Base-by-base conservation (phyloP, 1,140 invertebrate genomes). In the Micrasema minimum region DNA sequence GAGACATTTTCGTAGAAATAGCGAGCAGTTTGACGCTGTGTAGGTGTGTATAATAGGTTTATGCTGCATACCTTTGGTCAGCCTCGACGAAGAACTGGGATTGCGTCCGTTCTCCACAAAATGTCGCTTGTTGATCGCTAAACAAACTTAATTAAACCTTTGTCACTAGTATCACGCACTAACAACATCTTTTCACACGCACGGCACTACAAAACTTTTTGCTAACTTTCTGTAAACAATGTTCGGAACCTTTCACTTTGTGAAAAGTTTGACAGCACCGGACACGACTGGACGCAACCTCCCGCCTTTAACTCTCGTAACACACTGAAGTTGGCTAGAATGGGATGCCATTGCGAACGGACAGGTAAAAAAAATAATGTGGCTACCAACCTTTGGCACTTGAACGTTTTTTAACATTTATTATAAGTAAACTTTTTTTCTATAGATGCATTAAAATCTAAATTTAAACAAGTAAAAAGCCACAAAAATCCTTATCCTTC, bases 201-300 rank as follows among this genome's bases (percentile, higher is more conserved):
- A 46, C 18, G 59, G 10, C n/a, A 35, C 53, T 12, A 9, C 6
- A 14, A 31, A 64, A 64, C 59, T 45, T 64, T 31, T 64, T 35
- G 20, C 14, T 10, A 23, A 46, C 59, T 64, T 64, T 64, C 59
- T 14, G 59, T 64, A 46, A 64, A 64, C 59, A 46, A 64, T 46
- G 1, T 12, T 26, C 6, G 11, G 2, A 38, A 64, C 59, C 59
- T 64, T 64, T 64, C 59, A 64, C 59, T 64, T 64, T 64, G 59
- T 26, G 16, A 41, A 16, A 14, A 31, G 20, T 14, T 26, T 46
- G 59, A 64, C 59, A 64, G 59, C 59, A 10, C 38, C 41, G n/a
- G 26, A 7, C 2, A 2, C 26, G 7, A 31, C 26, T 41, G 11
- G 41, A 26, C 59, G n/a, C 59, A 20, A 45, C n/a, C 41, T 64